phyloP scores from a whole-genome alignment of 2,113 vertebrate species.

The Xerus inauris region DNA sequence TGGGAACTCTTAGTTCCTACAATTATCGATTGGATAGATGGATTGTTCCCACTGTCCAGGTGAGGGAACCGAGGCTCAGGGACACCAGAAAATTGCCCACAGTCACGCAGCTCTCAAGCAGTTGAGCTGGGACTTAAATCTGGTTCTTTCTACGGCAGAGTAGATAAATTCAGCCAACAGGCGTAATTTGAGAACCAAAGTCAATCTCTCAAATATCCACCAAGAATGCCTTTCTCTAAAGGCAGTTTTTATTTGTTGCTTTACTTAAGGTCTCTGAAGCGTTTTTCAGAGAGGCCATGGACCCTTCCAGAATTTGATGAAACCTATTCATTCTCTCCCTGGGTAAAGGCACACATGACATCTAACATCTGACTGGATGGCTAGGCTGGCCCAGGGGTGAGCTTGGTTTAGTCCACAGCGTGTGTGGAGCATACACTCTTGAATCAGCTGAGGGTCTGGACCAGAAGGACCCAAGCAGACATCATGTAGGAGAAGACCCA shows the following conservation, averaged over 20 bases:
- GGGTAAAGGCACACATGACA: background rate
- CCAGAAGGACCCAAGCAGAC: fast-evolving
- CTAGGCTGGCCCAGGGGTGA: background rate
- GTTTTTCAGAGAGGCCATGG: background rate
- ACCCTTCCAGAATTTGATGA: background rate
- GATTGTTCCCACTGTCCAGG: background rate
- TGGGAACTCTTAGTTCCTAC: background rate
- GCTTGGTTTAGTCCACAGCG: background rate
- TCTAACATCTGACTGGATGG: fast-evolving
- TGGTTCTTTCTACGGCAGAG: background rate
- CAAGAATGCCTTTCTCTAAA: background rate
- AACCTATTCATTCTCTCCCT: background rate
- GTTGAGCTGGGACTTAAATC: background rate
- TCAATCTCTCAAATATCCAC: background rate
- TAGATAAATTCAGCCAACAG: background rate
- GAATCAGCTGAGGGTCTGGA: background rate
- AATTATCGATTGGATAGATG: fast-evolving
- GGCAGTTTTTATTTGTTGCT: background rate
- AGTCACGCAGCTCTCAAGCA: background rate
- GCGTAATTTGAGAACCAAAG: background rate
- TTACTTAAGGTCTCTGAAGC: background rate
- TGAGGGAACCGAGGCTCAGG: background rate
- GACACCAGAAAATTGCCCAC: background rate
- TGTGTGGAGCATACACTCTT: fast-evolving
- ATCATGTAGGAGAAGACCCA: background rate